Percentiles rank a stretch among this genome's conserved stretches.
These are phyloP conservation scores for Drosophila gunungcola DNA, from an alignment of 1,140 invertebrate genomes.

Conservation along the genomic window DNA sequence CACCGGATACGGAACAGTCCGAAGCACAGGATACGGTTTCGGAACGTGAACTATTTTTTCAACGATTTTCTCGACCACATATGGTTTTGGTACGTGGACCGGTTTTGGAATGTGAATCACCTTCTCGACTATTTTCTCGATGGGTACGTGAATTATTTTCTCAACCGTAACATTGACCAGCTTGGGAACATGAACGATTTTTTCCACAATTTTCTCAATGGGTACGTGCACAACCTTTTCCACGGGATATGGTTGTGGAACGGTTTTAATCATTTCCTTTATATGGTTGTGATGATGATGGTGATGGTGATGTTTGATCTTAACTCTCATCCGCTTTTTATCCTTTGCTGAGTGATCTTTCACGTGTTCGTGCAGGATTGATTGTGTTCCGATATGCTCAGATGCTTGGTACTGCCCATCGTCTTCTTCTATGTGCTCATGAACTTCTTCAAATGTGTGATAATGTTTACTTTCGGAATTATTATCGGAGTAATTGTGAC, in stretches of 20 bases:
- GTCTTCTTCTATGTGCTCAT: slow-evolving; percentile 57
- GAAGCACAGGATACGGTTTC: slow-evolving; percentile 86
- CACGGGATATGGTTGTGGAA: slow-evolving; percentile 85
- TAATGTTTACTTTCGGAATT: slow-evolving; percentile 39
- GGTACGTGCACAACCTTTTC: slow-evolving; percentile 85
- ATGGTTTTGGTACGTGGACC: slow-evolving; percentile 66
- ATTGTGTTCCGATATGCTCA: slow-evolving; percentile 38
- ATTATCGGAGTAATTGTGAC: not conserved
- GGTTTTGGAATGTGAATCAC: slow-evolving; percentile 78
- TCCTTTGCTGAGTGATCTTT: slow-evolving; percentile 28
- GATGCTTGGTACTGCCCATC: slow-evolving; percentile 49
- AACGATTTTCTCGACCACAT: slow-evolving; percentile 58
- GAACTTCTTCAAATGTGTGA: slow-evolving; percentile 58
- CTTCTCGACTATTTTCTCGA: slow-evolving; percentile 85
- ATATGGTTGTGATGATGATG: slow-evolving; percentile 88
- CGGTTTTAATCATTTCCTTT: slow-evolving; percentile 86
- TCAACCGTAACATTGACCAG: slow-evolving; percentile 77
- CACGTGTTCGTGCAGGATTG: slow-evolving; percentile 3
- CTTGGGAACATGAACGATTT: slow-evolving; percentile 67
- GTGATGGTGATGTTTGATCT: slow-evolving; percentile 87
- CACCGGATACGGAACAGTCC: slow-evolving; percentile 85
- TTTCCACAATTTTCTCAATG: slow-evolving; percentile 83
- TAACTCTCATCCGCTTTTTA: slow-evolving; percentile 72
- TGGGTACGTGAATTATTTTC: slow-evolving; percentile 87
- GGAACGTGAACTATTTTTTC: slow-evolving; percentile 79